These are phyloP conservation scores for Drosophila ogumai DNA, from an alignment of 1,140 invertebrate species.

Conservation along the genomic window DNA sequence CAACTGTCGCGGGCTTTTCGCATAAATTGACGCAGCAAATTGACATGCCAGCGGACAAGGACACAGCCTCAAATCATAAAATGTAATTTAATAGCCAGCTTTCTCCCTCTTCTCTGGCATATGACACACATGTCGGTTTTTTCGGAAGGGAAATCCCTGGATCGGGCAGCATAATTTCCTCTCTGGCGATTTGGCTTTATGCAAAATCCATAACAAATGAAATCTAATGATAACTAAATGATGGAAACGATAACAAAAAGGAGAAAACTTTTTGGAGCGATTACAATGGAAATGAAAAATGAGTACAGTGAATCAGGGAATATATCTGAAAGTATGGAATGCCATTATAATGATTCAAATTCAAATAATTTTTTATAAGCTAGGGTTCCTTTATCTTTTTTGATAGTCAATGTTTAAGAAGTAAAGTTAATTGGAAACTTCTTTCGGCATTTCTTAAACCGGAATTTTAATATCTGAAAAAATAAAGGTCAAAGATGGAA, in stretches of 20 bases:
- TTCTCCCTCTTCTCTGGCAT: neutral
- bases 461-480: neutral
- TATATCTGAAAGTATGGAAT: neutral
- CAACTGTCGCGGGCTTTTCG: constrained; percentile 49
- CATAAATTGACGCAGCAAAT: constrained; percentile 76
- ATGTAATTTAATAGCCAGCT: constrained; percentile 64
- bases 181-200: constrained; percentile 44
- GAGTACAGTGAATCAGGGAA: neutral
- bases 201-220: constrained; percentile 58
- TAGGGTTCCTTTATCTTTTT: too few relatives aligned
- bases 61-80: constrained; percentile 66
- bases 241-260: constrained; percentile 18
- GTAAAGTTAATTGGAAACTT: neutral
- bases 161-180: constrained; percentile 43
- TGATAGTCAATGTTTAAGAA: neutral
- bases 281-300: neutral
- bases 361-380: too few relatives aligned
- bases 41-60: constrained; percentile 52
- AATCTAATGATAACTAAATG: constrained; percentile 50
- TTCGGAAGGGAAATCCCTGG: constrained; percentile 18
- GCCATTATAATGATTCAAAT: neutral
- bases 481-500: neutral
- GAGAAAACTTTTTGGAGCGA: neutral
- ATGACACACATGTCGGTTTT: constrained; percentile 43
- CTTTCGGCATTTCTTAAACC: neutral